phyloP scores from a whole-genome alignment of 2,888 invertebrate genomes.

The Drosophila paracracens region DNA sequence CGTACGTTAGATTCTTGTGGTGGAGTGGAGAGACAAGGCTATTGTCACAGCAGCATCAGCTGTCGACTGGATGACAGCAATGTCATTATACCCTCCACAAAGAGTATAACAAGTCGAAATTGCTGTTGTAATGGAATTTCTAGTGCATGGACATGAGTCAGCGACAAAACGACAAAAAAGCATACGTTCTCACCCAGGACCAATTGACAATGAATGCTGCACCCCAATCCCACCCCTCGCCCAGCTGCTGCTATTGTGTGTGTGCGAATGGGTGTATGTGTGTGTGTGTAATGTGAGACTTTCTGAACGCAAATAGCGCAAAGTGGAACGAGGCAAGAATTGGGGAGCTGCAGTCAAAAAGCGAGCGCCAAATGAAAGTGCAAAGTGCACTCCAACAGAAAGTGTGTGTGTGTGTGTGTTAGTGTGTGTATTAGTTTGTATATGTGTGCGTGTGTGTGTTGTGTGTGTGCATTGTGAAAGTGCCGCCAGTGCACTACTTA shows the following conservation, averaged over 20 bases:
- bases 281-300: conserved; percentile 59
- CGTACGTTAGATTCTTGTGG: conserved; percentile 7
- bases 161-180: conserved; percentile 41
- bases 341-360: conserved; percentile 67
- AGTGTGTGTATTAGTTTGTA: not conserved
- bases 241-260: conserved; percentile 11
- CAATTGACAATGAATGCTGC: conserved; percentile 69
- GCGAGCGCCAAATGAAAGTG: conserved; percentile 76
- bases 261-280: conserved; percentile 9
- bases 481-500: conserved; percentile 52
- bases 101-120: conserved; percentile 60
- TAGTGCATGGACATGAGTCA: conserved; percentile 76
- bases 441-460: conserved; percentile 16
- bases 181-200: conserved; percentile 52
- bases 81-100: conserved; percentile 48
- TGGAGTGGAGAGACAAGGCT: not conserved
- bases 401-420: conserved; percentile 15
- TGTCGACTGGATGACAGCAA: conserved; percentile 43
- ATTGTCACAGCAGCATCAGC: conserved; percentile 25
- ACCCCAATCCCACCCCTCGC: not conserved
- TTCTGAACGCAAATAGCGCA: conserved; percentile 73
- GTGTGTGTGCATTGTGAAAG: conserved; percentile 16
- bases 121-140: conserved; percentile 75
- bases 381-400: conserved; percentile 72
- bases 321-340: conserved; percentile 44